phyloP scores from a whole-genome alignment of 2,888 invertebrate genomes.

The Carabus problematicus region DNA sequence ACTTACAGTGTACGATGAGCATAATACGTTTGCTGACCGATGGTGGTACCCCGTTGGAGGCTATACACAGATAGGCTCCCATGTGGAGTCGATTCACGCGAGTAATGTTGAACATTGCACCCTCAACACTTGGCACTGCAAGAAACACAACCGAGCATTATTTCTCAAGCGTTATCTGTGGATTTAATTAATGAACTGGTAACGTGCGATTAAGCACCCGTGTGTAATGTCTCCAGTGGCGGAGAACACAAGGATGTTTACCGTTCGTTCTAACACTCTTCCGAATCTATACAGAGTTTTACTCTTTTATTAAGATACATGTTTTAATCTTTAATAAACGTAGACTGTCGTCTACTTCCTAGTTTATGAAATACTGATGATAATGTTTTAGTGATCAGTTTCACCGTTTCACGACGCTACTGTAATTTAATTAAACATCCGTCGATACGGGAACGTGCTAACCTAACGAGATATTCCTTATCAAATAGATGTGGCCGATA shows the following conservation, averaged over 20 bases:
- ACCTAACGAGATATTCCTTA: conserved; percentile 33
- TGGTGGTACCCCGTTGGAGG: conserved; percentile 85
- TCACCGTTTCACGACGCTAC: conserved; percentile 11
- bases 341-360: not conserved
- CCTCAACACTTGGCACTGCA: conserved; percentile 71
- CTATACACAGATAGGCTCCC: conserved; percentile 82
- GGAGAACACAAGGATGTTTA: not conserved
- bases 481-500: conserved; percentile 38
- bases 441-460: conserved; percentile 13
- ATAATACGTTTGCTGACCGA: conserved; percentile 88
- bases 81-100: conserved; percentile 78
- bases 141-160: conserved; percentile 3
- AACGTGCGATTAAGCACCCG: conserved; percentile 14
- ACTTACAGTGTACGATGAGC: conserved; percentile 83
- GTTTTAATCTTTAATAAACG: too few relatives aligned
- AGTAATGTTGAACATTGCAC: conserved; percentile 72
- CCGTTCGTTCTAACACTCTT: too few relatives aligned
- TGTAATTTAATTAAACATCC: conserved; percentile 38
- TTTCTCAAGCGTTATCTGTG: conserved; percentile 14
- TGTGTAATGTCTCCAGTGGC: conserved; percentile 3
- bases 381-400: conserved; percentile 19
- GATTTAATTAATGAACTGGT: conserved; percentile 15
- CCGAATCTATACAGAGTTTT: too few relatives aligned
- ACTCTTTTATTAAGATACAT: too few relatives aligned
- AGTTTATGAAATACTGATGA: conserved; percentile 13